A percentile compares a stretch with the other conserved stretches of the same genome.
phyloP scores from a whole-genome alignment of 2,113 vertebrate genomes.

The Naja naja region DNA sequence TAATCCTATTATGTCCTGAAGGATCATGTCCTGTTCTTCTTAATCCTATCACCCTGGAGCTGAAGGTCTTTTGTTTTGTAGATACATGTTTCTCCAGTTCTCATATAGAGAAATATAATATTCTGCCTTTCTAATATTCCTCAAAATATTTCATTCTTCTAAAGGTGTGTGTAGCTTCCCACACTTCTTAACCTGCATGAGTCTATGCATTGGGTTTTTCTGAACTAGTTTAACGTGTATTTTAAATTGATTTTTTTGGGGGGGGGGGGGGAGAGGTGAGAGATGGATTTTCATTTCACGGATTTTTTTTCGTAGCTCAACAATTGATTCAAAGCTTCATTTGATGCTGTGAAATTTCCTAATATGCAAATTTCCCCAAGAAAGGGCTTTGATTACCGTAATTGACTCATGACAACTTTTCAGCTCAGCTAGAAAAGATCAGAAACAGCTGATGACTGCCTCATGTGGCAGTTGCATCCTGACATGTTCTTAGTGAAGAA shows the following conservation, averaged over 20 bases:
- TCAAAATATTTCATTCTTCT: too few relatives aligned
- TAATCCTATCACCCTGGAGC: too few relatives aligned
- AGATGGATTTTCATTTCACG: not conserved
- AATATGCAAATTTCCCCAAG: not conserved
- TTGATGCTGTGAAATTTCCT: rapidly evolving
- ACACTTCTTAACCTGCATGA: not conserved
- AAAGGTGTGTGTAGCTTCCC: too few relatives aligned
- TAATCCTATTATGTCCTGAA: too few relatives aligned
- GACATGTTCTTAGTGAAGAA: not conserved
- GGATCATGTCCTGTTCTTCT: too few relatives aligned
- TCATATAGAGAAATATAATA: too few relatives aligned
- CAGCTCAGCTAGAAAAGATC: not conserved
- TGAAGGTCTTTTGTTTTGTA: too few relatives aligned
- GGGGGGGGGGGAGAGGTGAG: too few relatives aligned
- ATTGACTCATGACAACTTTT: not conserved
- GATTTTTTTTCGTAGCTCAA: not conserved
- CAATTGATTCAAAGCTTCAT: not conserved
- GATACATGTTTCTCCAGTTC: too few relatives aligned
- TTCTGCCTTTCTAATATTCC: too few relatives aligned
- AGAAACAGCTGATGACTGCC: not conserved
- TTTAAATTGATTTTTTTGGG: not conserved
- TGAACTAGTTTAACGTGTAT: not conserved
- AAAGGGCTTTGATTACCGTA: not conserved
- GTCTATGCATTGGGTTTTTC: not conserved
- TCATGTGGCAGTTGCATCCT: not conserved